Base-by-base conservation (phyloP, 2,888 invertebrate species). In the Lasioglossum lativentre region DNA sequence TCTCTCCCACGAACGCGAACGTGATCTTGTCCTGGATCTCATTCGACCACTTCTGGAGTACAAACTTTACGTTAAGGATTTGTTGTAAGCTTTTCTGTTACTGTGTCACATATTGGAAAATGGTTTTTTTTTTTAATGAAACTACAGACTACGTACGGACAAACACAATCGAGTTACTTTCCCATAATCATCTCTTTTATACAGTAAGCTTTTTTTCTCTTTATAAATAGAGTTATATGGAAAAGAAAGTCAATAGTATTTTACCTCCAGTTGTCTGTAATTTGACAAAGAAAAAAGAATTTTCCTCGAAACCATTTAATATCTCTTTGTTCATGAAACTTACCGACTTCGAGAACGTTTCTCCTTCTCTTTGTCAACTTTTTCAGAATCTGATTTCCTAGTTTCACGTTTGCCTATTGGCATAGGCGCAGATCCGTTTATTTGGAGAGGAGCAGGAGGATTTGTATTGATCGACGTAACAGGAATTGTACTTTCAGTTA, bases 1-100 rank as follows among this genome's bases (percentile, higher is more conserved):
- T 73, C 96, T 94, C 90, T 96, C 96, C 95, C 97, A 96, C 0
- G 96, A 96, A 75, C 97, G 96, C 8, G 96, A 96, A 27, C 96
- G 95, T 3, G 96, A 96, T 81, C 96, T 95, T 83, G 95, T 94
- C 86, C 94, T 90, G 27, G 95, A 95, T 85, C 95, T 91, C 89
- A 94, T 91, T 83, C 94, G 91, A 56, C 95, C 95, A 47, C 94
- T 92, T 71, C 92, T 95, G 77, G 59, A 90, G 81, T 45, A 78
- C 42, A 38, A 75, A 14, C 47, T 10, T 47, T 56, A 56, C 71
- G 71, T 56, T 59, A 45, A 23, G n/a, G 70, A 70, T 70, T 40
- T 40, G 38, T 70, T 40, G 38, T 70, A 4, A 68, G 38, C 38
- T 68, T 68, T 23, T 68, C 23, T 38, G 68, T 63, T 63, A 68